These are phyloP conservation scores for Falco punctatus DNA, from an alignment of 2,113 vertebrate species.

Conservation along the genomic window DNA sequence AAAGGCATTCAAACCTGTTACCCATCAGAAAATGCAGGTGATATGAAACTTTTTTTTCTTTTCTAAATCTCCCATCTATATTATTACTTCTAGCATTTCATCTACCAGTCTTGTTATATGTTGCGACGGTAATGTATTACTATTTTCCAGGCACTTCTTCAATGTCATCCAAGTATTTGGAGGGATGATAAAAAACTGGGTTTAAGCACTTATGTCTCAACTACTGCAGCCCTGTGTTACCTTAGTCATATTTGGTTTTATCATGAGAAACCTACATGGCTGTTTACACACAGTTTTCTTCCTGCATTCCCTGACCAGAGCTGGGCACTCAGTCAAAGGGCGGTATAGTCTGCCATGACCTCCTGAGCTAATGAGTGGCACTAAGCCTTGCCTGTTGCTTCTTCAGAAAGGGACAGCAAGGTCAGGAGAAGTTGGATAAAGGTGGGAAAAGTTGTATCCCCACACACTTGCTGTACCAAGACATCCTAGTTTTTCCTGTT, in stretches of 20 bases:
- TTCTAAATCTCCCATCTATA: neutral
- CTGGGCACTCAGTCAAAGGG: neutral
- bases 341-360: neutral
- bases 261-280: neutral
- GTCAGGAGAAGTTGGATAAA: neutral
- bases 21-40: neutral
- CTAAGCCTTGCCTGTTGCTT: neutral
- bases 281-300: neutral
- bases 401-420: neutral
- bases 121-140: neutral
- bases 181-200: neutral
- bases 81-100: neutral
- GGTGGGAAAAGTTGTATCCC: neutral
- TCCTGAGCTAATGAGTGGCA: neutral
- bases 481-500: neutral
- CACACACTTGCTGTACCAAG: fast-evolving
- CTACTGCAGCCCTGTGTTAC: neutral
- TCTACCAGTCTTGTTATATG: neutral
- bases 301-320: neutral
- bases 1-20: neutral
- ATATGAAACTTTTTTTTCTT: neutral
- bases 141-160: neutral
- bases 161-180: neutral
- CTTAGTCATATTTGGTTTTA: neutral
- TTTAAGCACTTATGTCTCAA: neutral